These are phyloP conservation scores for Scelioninae gen. 2 DNA, from an alignment of 2,888 invertebrate species.

Conservation along the genomic window DNA sequence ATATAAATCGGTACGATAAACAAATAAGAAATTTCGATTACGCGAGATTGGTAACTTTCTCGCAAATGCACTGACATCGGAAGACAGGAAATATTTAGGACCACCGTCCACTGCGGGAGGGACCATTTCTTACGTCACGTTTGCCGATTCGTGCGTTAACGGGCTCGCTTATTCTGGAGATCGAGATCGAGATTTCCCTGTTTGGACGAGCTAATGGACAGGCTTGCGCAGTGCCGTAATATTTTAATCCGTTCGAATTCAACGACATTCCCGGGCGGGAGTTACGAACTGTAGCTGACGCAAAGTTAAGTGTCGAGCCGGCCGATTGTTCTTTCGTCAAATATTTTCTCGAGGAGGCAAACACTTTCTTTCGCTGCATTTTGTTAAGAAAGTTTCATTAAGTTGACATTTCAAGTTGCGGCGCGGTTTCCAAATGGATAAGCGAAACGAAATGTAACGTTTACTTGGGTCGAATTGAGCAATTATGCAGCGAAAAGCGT, in stretches of 20 bases:
- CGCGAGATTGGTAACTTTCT: conserved; percentile 52
- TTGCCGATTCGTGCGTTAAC: conserved; percentile 47
- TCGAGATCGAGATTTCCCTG: conserved; percentile 57
- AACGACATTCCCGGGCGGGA: conserved; percentile 43
- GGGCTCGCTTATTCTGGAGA: conserved; percentile 49
- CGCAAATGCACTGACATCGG: conserved; percentile 41
- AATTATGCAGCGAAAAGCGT: conserved; percentile 31
- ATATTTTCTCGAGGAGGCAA: conserved; percentile 49
- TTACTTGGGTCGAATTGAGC: conserved; percentile 49
- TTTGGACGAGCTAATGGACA: conserved; percentile 59
- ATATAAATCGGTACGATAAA: conserved; percentile 34
- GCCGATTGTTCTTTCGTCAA: conserved; percentile 52
- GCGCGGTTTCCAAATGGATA: conserved; percentile 37
- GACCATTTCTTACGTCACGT: conserved; percentile 48
- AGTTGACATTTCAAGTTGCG: conserved; percentile 50
- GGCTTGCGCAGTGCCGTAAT: conserved; percentile 50
- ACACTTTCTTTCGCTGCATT: conserved; percentile 53
- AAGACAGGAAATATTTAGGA: conserved; percentile 55
- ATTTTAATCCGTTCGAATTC: conserved; percentile 56
- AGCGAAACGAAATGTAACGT: conserved; percentile 43
- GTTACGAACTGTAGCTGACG: conserved; percentile 41
- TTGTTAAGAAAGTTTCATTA: conserved; percentile 54
- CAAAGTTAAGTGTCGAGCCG: conserved; percentile 35
- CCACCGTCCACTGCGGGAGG: conserved; percentile 44
- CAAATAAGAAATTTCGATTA: conserved; percentile 41